Evolutionary conservation across 2,113 vertebrate genomes (phyloP).

Genomic region (Todiramphus saurophagus): DNA sequence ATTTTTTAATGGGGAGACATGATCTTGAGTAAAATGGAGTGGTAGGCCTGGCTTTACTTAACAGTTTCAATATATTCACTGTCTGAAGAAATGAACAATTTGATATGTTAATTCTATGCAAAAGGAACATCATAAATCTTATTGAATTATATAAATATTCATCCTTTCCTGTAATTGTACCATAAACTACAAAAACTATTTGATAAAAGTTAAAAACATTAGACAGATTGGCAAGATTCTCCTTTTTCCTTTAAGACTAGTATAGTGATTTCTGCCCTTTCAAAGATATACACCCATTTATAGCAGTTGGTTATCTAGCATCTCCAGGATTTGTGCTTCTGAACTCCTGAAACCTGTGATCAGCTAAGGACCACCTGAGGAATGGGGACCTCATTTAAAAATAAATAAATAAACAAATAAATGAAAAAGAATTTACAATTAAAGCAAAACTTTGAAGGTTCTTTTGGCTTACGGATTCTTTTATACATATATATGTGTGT

Average conservation of each 20-base stretch:
- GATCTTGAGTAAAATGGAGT: not conserved
- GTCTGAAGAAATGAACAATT: not conserved
- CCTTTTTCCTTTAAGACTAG: not conserved
- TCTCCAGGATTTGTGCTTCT: not conserved
- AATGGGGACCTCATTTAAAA: not conserved
- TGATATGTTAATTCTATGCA: not conserved
- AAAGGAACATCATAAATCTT: not conserved
- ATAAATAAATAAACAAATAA: no score
- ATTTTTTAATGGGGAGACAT: conserved; percentile 5
- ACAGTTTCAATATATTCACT: not conserved
- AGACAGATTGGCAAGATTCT: not conserved
- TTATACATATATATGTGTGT: not conserved
- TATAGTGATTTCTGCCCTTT: not conserved
- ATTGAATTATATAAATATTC: conserved; percentile 1
- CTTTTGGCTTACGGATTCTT: not conserved
- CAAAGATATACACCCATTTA: not conserved
- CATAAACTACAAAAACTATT: not conserved
- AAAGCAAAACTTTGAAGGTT: not conserved
- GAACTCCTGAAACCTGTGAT: not conserved
- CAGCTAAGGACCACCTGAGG: not conserved
- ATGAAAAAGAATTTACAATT: not conserved
- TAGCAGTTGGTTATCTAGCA: not conserved
- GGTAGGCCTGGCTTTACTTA: conserved; percentile 21
- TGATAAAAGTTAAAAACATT: not conserved
- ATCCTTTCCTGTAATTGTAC: not conserved